phyloP scores from a whole-genome alignment of 2,797 vertebrate genomes.

The Enoplosus armatus region DNA sequence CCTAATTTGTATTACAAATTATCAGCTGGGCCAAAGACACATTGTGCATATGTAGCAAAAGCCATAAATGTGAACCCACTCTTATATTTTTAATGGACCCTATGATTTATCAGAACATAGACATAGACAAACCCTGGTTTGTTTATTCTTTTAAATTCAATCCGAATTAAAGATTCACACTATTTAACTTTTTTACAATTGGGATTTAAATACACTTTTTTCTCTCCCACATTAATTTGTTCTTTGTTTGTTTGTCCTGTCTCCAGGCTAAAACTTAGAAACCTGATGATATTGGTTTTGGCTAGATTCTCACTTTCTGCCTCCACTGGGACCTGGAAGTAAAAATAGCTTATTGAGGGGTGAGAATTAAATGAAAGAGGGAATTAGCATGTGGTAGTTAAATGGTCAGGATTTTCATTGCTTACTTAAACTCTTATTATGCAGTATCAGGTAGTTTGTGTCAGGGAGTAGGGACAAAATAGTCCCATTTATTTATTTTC shows the following conservation, averaged over 20 bases:
- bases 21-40: constrained; percentile 14
- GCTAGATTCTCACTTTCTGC: constrained; percentile 61
- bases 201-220: constrained; percentile 66
- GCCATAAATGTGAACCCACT: neutral
- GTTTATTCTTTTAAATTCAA: constrained; percentile 40
- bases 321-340: constrained; percentile 59
- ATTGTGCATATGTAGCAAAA: constrained; percentile 1
- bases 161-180: constrained; percentile 39
- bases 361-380: constrained; percentile 62
- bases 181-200: constrained; percentile 43
- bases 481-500: neutral
- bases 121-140: neutral
- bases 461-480: constrained; percentile 12
- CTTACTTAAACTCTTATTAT: constrained; percentile 41
- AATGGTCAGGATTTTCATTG: constrained; percentile 53
- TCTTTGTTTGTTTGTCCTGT: constrained; percentile 73
- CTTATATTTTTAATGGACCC: constrained; percentile 16
- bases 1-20: constrained; percentile 24
- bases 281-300: constrained; percentile 73
- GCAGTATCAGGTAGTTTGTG: constrained; percentile 5
- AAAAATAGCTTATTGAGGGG: constrained; percentile 61
- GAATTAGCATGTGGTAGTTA: constrained; percentile 61
- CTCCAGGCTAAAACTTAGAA: constrained; percentile 66
- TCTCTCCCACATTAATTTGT: constrained; percentile 60
- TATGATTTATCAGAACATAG: neutral